Percentiles rank a stretch among this genome's conserved stretches.
Evolutionary conservation across 2,797 vertebrate genomes (phyloP).

Genomic region (Rhinogobio ventralis): DNA sequence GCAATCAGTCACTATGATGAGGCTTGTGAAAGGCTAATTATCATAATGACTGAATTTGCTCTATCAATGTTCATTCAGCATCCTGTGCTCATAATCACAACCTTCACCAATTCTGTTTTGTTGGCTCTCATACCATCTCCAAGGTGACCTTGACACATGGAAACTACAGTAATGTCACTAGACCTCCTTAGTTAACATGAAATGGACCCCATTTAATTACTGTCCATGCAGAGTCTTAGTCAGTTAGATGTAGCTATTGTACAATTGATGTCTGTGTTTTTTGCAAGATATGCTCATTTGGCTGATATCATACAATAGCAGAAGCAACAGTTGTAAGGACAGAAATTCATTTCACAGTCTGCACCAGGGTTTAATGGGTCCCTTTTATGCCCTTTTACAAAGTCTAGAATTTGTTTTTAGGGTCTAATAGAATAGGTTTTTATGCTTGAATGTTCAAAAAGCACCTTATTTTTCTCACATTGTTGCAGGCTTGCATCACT

Average conservation of each 20-base stretch:
- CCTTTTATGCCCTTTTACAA: too few relatives aligned
- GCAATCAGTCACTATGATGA: conserved; percentile 74
- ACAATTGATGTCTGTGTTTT: neutral
- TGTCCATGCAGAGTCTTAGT: neutral
- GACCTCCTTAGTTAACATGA: neutral
- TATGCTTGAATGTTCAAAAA: too few relatives aligned
- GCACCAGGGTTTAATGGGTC: neutral
- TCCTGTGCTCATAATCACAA: conserved; percentile 33
- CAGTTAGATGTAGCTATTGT: neutral
- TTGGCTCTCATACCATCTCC: conserved; percentile 5
- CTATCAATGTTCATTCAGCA: conserved; percentile 57
- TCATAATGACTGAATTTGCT: conserved; percentile 62
- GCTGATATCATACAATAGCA: neutral
- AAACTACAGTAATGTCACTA: neutral
- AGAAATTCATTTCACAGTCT: neutral
- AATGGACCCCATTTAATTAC: neutral
- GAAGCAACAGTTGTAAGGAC: neutral
- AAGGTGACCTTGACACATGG: conserved; percentile 21
- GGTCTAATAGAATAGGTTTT: too few relatives aligned
- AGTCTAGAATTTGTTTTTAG: too few relatives aligned
- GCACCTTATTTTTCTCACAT: too few relatives aligned
- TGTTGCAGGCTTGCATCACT: too few relatives aligned
- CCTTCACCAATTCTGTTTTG: neutral
- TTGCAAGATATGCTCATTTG: neutral
- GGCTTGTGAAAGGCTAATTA: conserved; percentile 66